Evolutionary conservation across 2,888 invertebrate species (phyloP).

Genomic region (Unio delphinus): DNA sequence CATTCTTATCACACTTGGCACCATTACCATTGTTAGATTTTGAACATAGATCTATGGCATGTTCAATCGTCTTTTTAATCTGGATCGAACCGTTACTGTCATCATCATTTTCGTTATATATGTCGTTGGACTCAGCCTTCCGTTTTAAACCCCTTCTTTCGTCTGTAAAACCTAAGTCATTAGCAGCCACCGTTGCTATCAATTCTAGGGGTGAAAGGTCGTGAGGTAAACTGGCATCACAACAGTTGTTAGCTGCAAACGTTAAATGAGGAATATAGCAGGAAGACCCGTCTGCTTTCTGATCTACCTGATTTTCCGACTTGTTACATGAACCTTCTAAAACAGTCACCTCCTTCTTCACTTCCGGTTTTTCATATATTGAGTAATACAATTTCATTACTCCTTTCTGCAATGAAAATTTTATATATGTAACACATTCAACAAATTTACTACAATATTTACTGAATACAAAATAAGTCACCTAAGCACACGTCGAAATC

Average conservation of each 20-base stretch:
- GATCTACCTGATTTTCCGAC: no score
- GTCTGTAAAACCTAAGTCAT: constrained; percentile 28
- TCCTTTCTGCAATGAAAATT: constrained; percentile 26
- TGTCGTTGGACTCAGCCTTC: constrained; percentile 20
- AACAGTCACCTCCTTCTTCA: no score
- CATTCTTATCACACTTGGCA: no score
- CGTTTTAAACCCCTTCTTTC: constrained; percentile 28
- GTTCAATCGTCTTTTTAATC: constrained; percentile 34
- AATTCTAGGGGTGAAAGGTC: constrained; percentile 36
- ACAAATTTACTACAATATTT: not conserved
- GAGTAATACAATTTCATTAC: constrained; percentile 37
- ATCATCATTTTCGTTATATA: constrained; percentile 33
- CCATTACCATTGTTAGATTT: not conserved
- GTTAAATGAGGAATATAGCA: constrained; percentile 6
- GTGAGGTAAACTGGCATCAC: constrained; percentile 28
- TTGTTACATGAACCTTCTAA: no score
- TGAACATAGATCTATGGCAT: constrained; percentile 36
- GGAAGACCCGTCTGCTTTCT: no score
- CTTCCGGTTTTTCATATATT: constrained; percentile 26
- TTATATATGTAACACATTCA: not conserved
- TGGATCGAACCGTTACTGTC: constrained; percentile 26
- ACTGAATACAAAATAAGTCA: no score
- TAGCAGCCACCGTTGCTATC: constrained; percentile 37
- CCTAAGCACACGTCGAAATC: no score
- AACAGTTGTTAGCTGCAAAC: constrained; percentile 21